Conservation (phyloP, 1,140 invertebrate species). For the Agrypnia vestita region DNA sequence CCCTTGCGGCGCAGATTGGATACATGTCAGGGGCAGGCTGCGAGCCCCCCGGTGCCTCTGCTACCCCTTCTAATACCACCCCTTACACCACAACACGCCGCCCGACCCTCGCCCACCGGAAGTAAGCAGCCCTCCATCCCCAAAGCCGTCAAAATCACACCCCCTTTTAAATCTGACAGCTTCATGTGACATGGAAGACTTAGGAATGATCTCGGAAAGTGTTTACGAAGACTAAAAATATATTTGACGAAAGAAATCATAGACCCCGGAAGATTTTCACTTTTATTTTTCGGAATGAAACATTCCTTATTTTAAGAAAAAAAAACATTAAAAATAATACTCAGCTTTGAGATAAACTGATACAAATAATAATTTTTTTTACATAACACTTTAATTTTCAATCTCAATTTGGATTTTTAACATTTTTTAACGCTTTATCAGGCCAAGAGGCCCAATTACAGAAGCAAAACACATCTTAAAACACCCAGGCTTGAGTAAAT, state of each 20-base stretch:
- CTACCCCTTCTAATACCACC: not conserved
- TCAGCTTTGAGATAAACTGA: not conserved
- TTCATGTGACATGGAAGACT: conserved; percentile 36
- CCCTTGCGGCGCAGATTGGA: conserved; percentile 50
- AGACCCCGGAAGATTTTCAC: not conserved
- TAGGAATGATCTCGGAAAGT: conserved; percentile 37
- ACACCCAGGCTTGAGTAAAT: too few relatives aligned
- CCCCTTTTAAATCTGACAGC: conserved; percentile 43
- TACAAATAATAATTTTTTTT: not conserved
- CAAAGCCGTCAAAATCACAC: conserved; percentile 45
- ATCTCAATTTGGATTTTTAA: too few relatives aligned
- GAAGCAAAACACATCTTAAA: too few relatives aligned
- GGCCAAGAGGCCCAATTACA: too few relatives aligned
- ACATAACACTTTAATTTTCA: too few relatives aligned
- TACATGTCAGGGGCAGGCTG: conserved; percentile 51
- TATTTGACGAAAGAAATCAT: not conserved
- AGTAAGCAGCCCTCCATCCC: conserved; percentile 31
- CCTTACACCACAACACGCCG: not conserved
- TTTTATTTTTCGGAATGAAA: not conserved
- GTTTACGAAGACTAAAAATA: not conserved
- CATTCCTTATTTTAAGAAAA: not conserved
- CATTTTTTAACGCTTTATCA: too few relatives aligned
- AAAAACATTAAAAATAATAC: not conserved
- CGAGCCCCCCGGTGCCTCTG: conserved; percentile 5
- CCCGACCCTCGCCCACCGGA: conserved; percentile 15